Base-by-base conservation (phyloP, 2,113 vertebrate genomes). In the Myocastor coypus region DNA sequence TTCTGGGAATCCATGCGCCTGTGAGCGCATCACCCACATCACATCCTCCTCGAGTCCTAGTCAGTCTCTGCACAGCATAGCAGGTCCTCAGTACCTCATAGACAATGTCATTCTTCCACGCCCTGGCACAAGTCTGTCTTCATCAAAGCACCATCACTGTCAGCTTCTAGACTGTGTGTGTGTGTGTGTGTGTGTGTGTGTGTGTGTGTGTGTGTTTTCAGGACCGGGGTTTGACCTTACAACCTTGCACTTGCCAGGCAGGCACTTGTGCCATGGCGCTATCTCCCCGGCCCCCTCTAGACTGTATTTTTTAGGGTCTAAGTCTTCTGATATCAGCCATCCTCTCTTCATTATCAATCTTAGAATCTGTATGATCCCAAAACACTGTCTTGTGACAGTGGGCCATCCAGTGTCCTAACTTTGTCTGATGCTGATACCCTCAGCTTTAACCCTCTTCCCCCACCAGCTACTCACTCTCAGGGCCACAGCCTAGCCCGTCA, bases 61-160 rank as follows among this genome's bases (percentile, higher is more conserved):
- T 64, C 19, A 17, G 20, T 24, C 69, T 55, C 11, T 6, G 26
- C 2, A 81, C 59, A 22, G 20, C 66, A 6, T 0, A 6, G 73
- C 17, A 13, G 7, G 14, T 83, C 83, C 24, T 32, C 14, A 3
- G 3, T 2, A n/a, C 73, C 50, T 12, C 3, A 0, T 1, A 9
- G 71, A 68, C 64, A 2, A 42, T 52, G 22, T 22, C 69, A 2
- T 16, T 14, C 63, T 86, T 14, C 37, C 69, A 32, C 5, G 4
- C n/a, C 55, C 82, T 81, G 63, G 69, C n/a, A 82, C 30, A 13
- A 52, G 5, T 32, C 90, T 66, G 69, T 55, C 59, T 82, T 52
- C 80, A 69, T 50, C 10, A 30, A 52, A 42, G 46, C 71, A 57
- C 5, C 37, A 26, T 26, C 46, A 71, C 5, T 1, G 17, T 28